phyloP scores from a whole-genome alignment of 1,140 invertebrate genomes.

The Drosophila baimaii region DNA sequence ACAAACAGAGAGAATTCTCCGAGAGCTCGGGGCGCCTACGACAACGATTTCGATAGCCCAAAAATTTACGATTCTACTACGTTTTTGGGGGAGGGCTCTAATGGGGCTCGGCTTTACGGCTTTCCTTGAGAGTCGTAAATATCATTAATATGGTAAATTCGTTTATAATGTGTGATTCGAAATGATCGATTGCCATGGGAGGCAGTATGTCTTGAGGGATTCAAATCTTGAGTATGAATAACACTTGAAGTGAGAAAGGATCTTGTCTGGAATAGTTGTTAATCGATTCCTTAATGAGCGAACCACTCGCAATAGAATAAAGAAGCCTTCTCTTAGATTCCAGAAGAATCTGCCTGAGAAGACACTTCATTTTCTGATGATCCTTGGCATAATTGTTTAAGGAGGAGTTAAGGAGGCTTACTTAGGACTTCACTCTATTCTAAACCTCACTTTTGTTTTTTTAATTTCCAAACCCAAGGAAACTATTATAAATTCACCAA shows the following conservation, averaged over 20 bases:
- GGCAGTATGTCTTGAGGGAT: neutral
- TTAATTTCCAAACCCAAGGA: no score
- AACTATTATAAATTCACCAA: no score
- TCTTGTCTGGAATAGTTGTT: neutral
- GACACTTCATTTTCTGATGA: neutral
- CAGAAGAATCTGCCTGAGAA: neutral
- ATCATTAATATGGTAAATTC: slow-evolving; percentile 1
- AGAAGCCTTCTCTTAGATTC: no score
- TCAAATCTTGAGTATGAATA: neutral
- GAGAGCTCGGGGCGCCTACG: slow-evolving; percentile 23
- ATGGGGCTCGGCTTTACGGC: slow-evolving; percentile 13
- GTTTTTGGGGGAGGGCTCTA: slow-evolving; percentile 1
- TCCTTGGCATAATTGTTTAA: neutral
- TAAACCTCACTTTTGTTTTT: no score
- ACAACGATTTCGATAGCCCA: slow-evolving; percentile 34
- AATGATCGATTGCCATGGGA: neutral
- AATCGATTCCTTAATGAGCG: neutral
- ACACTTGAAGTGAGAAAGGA: neutral
- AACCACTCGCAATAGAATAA: neutral
- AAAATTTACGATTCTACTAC: slow-evolving; percentile 35
- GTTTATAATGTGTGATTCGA: slow-evolving; percentile 3
- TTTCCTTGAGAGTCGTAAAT: neutral
- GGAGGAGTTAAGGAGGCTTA: no score
- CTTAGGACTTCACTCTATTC: no score
- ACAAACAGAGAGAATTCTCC: slow-evolving; percentile 21